A percentile compares a stretch with the other conserved stretches of the same genome.
Evolutionary conservation across 1,140 invertebrate species (phyloP).

Genomic region (Lepidotrigona ventralis): DNA sequence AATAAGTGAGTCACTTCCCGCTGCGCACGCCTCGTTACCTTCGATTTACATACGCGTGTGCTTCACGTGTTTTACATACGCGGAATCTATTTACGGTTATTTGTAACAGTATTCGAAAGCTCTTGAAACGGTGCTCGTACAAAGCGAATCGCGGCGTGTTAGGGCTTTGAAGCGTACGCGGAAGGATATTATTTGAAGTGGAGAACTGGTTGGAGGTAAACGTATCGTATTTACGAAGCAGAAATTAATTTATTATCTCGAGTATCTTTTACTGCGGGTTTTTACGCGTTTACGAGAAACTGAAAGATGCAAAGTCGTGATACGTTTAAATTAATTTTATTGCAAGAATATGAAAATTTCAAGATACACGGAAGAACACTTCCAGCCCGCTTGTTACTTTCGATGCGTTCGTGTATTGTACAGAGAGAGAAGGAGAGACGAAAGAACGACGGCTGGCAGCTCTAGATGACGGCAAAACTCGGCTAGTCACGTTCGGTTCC

Average conservation of each 20-base stretch:
- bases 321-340: too few species aligned
- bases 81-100: background rate
- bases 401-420: background rate
- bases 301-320: too few species aligned
- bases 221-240: background rate
- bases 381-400: background rate
- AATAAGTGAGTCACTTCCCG: background rate
- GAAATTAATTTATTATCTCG: background rate
- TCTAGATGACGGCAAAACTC: conserved; percentile 24
- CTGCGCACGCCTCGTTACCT: too few species aligned
- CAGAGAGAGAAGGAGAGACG: background rate
- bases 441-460: conserved; percentile 10
- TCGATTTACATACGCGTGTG: background rate
- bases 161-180: background rate
- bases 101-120: background rate
- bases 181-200: background rate
- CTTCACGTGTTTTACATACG: background rate
- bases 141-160: background rate
- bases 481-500: conserved; percentile 44
- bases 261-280: background rate
- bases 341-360: too few species aligned
- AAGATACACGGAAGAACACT: too few species aligned
- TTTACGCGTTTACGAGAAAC: too few species aligned
- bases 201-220: background rate
- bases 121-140: background rate